Conservation (phyloP, 2,113 vertebrate species). For the Cebidichthys violaceus region DNA sequence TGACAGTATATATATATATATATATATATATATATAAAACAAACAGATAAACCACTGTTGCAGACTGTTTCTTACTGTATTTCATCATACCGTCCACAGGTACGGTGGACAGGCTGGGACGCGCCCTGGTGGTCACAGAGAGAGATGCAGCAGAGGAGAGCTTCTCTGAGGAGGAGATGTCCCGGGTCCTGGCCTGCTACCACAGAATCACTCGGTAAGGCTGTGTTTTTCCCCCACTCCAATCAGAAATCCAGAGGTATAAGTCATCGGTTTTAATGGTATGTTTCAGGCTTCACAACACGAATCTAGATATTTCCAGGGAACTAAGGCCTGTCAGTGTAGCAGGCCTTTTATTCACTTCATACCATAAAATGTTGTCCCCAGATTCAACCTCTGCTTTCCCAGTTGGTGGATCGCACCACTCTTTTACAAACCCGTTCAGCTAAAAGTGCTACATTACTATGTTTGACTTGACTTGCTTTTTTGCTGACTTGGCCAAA, state of each 20-base stretch:
- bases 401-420: background rate
- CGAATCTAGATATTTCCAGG: background rate
- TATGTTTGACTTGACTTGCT: constrained; percentile 12
- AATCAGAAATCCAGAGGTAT: background rate
- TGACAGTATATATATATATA: background rate
- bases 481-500: constrained; percentile 32
- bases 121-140: constrained; percentile 84
- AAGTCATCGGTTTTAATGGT: background rate
- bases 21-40: no score
- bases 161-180: constrained; percentile 74
- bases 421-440: background rate
- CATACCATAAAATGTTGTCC: no score
- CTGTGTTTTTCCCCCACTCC: background rate
- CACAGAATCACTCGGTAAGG: constrained; percentile 88
- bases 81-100: constrained; percentile 62
- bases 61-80: background rate
- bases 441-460: background rate
- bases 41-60: background rate
- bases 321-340: background rate
- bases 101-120: constrained; percentile 87
- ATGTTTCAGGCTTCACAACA: background rate
- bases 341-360: background rate
- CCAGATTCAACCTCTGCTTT: background rate
- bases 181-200: constrained; percentile 83
- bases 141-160: constrained; percentile 74